Conservation (phyloP, 2,113 vertebrate genomes). For the Podarcis cretensis region DNA sequence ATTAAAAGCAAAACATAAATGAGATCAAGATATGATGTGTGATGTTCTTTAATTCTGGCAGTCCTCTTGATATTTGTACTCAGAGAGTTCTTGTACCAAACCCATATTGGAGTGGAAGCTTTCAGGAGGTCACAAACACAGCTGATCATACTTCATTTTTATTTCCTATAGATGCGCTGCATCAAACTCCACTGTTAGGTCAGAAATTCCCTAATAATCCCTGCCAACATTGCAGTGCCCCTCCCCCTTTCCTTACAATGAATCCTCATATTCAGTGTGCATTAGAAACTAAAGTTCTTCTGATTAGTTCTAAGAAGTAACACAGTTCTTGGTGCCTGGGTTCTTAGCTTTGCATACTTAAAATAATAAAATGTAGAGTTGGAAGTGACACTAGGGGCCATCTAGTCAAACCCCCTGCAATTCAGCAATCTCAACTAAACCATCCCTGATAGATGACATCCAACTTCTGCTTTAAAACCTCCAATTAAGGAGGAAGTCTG, state of each 20-base stretch:
- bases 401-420: too few species aligned
- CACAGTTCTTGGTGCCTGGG: too few species aligned
- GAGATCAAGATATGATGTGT: background rate
- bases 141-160: background rate
- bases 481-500: too few species aligned
- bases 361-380: too few species aligned
- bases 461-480: too few species aligned
- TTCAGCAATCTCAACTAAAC: too few species aligned
- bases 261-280: background rate
- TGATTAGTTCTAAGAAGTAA: too few species aligned
- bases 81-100: background rate
- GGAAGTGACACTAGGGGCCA: too few species aligned
- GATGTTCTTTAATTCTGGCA: background rate
- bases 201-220: background rate
- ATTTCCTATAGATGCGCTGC: background rate
- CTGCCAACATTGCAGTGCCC: background rate
- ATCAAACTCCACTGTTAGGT: background rate
- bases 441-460: too few species aligned
- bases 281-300: too few species aligned
- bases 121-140: background rate
- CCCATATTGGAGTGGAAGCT: background rate
- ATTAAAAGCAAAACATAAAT: background rate
- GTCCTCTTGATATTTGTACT: background rate
- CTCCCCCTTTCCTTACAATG: background rate
- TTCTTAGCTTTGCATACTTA: too few species aligned